A percentile compares a stretch with the other conserved stretches of the same genome.
These are phyloP conservation scores for Melolontha melolontha DNA, from an alignment of 2,888 invertebrate genomes.

Conservation along the genomic window DNA sequence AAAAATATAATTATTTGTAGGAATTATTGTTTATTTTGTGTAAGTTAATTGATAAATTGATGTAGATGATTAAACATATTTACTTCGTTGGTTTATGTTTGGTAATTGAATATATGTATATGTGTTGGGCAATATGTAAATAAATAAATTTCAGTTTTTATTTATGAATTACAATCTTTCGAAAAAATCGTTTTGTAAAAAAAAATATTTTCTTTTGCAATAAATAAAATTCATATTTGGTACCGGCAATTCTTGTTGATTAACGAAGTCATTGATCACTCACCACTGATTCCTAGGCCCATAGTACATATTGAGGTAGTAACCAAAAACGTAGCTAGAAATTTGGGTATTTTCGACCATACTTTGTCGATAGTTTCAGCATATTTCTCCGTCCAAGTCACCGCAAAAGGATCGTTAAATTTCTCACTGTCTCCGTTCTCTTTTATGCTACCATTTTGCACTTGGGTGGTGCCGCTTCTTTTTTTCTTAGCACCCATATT, in stretches of 20 bases:
- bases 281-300: constrained; percentile 74
- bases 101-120: too few species aligned
- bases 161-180: too few species aligned
- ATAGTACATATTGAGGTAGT: constrained; percentile 73
- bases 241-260: background rate
- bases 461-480: background rate
- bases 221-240: too few species aligned
- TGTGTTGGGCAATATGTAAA: too few species aligned
- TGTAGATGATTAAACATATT: too few species aligned
- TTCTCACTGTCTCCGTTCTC: constrained; percentile 12
- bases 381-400: constrained; percentile 74
- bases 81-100: too few species aligned
- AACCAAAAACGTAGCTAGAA: constrained; percentile 69
- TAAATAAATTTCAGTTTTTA: too few species aligned
- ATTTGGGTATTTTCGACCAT: constrained; percentile 70
- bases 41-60: too few species aligned
- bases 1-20: too few species aligned
- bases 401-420: constrained; percentile 67
- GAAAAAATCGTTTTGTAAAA: too few species aligned
- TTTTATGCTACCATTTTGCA: constrained; percentile 22
- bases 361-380: constrained; percentile 68
- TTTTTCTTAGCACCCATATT: constrained; percentile 34
- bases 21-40: too few species aligned
- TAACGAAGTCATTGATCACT: constrained; percentile 43
- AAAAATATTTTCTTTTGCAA: too few species aligned